These are phyloP conservation scores for Lasioglossum albipes DNA, from an alignment of 1,140 invertebrate genomes.

Conservation along the genomic window DNA sequence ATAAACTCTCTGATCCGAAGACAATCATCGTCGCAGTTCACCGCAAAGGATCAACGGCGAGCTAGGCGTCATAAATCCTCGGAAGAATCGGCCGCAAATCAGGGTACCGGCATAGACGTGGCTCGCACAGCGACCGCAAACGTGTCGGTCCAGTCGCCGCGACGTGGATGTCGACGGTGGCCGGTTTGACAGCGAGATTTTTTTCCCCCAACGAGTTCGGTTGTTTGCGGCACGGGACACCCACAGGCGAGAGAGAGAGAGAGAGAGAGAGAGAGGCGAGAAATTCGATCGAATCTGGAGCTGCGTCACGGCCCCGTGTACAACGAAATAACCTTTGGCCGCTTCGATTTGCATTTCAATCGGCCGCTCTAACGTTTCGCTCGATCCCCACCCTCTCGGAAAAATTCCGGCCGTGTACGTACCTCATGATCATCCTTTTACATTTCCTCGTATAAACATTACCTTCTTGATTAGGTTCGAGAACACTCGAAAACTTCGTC, in stretches of 20 bases:
- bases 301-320: neutral
- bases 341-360: slow-evolving; percentile 1
- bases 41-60: neutral
- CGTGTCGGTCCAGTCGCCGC: neutral
- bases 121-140: neutral
- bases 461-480: too few species aligned
- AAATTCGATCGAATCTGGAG: neutral
- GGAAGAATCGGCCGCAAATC: neutral
- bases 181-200: neutral
- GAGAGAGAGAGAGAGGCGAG: too few species aligned
- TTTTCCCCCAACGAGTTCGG: neutral
- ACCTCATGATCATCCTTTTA: neutral
- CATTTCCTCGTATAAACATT: too few species aligned
- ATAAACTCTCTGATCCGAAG: neutral
- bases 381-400: neutral
- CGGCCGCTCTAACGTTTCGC: neutral
- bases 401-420: neutral
- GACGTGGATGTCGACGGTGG: too few species aligned
- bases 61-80: neutral
- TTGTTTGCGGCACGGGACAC: slow-evolving; percentile 4
- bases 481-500: too few species aligned
- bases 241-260: neutral
- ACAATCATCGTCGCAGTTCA: neutral
- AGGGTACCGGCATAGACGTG: neutral
- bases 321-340: slow-evolving; percentile 3